These are phyloP conservation scores for Beris morrisii DNA, from an alignment of 2,888 invertebrate genomes.

Conservation along the genomic window DNA sequence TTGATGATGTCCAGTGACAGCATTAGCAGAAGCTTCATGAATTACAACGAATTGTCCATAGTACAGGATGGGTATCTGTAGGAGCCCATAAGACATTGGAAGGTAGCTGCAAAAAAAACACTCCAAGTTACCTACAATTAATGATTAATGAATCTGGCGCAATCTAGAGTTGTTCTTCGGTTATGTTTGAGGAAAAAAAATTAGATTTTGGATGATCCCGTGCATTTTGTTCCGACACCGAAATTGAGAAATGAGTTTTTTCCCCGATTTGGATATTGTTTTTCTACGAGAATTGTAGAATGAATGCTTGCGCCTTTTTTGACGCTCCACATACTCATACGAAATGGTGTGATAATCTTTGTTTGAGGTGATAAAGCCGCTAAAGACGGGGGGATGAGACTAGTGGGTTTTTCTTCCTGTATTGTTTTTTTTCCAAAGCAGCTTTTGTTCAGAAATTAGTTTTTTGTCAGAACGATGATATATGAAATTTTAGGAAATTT, in stretches of 20 bases:
- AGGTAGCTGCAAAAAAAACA: neutral
- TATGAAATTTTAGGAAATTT: constrained; percentile 24
- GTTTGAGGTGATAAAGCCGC: constrained; percentile 27
- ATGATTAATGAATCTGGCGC: constrained; percentile 32
- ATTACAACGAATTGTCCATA: constrained; percentile 7
- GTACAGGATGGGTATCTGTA: neutral
- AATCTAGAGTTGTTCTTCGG: constrained; percentile 16
- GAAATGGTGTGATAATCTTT: constrained; percentile 21
- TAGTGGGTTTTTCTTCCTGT: constrained; percentile 3
- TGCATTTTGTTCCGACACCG: constrained; percentile 14
- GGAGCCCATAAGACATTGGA: neutral
- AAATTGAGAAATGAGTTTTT: constrained; percentile 14
- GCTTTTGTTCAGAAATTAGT: constrained; percentile 9
- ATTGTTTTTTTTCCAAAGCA: neutral
- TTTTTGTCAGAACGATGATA: constrained; percentile 18
- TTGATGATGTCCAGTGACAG: constrained; percentile 24
- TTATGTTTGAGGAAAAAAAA: constrained; percentile 20
- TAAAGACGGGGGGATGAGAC: constrained; percentile 14
- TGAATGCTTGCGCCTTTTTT: neutral
- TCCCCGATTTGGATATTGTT: neutral
- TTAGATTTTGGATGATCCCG: constrained; percentile 26
- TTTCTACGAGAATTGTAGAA: constrained; percentile 4
- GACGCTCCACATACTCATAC: constrained; percentile 10
- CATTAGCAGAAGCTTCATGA: constrained; percentile 23
- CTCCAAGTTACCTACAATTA: neutral